Conservation (phyloP, 2,797 vertebrate genomes). For the Brachymystax lenok region DNA sequence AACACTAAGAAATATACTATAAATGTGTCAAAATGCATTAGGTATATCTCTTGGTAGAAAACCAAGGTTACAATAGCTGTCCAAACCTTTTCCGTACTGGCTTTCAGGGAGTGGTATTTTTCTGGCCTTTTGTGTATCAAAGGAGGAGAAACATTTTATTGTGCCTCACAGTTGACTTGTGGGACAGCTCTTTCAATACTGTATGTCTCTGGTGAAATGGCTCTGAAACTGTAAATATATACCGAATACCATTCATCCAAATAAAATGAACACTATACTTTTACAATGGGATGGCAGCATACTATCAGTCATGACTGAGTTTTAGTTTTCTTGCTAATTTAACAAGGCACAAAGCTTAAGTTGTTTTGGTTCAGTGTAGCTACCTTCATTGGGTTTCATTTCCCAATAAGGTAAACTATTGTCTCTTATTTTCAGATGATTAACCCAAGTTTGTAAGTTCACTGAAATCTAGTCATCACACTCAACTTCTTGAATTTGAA, state of each 20-base stretch:
- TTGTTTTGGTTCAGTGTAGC: too few species aligned
- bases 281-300: not conserved
- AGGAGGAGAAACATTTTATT: not conserved
- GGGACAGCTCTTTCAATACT: slow-evolving; percentile 13
- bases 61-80: not conserved
- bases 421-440: not conserved
- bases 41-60: not conserved
- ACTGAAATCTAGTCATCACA: not conserved
- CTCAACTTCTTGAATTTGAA: not conserved
- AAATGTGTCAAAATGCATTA: not conserved
- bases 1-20: not conserved
- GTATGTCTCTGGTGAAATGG: slow-evolving; percentile 5
- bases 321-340: not conserved
- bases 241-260: slow-evolving; percentile 19
- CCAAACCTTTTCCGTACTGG: slow-evolving; percentile 16
- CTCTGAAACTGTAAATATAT: slow-evolving; percentile 31
- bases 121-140: slow-evolving; percentile 18
- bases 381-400: not conserved
- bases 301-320: slow-evolving; percentile 3
- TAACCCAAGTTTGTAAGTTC: not conserved
- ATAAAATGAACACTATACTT: not conserved
- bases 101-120: slow-evolving; percentile 31
- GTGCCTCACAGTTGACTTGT: slow-evolving; percentile 16
- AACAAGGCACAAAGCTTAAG: slow-evolving; percentile 3
- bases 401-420: not conserved